phyloP scores from a whole-genome alignment of 2,888 invertebrate species.

The Monoplex corrugatus region DNA sequence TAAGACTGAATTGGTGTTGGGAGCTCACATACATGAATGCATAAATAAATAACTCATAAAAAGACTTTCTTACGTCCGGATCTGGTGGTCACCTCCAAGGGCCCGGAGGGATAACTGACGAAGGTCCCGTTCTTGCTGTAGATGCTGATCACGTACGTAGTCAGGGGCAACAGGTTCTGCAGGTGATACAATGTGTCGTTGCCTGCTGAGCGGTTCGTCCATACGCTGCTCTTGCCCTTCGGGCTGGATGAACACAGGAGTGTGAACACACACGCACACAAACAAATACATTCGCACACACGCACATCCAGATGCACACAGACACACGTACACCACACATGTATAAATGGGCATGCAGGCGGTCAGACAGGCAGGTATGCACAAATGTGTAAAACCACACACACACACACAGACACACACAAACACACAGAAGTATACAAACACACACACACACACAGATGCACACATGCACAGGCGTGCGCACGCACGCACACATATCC shows the following conservation, averaged over 20 bases:
- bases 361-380: neutral
- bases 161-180: neutral
- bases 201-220: too few species aligned
- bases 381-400: neutral
- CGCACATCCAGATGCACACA: slow-evolving; percentile 16
- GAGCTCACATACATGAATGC: too few species aligned
- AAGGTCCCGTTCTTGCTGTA: neutral
- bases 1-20: too few species aligned
- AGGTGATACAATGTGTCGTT: too few species aligned
- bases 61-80: slow-evolving; percentile 9
- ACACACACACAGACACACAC: neutral
- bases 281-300: slow-evolving; percentile 34
- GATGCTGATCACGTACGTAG: neutral
- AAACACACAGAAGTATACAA: neutral
- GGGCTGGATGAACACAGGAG: neutral
- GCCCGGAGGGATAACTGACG: neutral
- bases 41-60: too few species aligned
- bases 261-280: neutral
- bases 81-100: neutral
- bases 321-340: neutral
- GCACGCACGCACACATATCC: neutral
- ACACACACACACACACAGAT: slow-evolving; percentile 10
- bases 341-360: neutral
- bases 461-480: neutral
- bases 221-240: neutral